Evolutionary conservation across 2,113 vertebrate species (phyloP), one percentile per base, ranked within the genome.

Genomic region (Monopterus albus): DNA sequence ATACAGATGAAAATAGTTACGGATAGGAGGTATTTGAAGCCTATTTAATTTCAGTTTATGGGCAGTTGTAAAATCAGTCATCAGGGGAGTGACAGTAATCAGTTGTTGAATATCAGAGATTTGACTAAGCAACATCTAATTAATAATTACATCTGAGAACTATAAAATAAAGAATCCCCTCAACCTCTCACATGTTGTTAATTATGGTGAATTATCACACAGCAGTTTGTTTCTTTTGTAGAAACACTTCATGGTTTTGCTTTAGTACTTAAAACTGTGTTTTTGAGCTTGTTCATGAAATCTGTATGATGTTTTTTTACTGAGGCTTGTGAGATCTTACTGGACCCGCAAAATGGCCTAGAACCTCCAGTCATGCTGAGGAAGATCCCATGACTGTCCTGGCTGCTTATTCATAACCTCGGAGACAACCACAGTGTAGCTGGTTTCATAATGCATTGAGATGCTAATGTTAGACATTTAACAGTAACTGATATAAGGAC

Each of bases 211-310:
- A 43, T 36, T 29, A 18, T 21, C 26, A 47, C 52, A 17, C 15
- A 47, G 5, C n/a, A 28, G 18, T 15, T 18, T 15, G 38, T 15
- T n/a, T 59, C 53, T 59, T 53, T 67, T 72, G 42, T 45, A 53
- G 36, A 43, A 43, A n/a, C n/a, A n/a, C n/a, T n/a, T n/a, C n/a
- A n/a, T n/a, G 20, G 5, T 50, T 51, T 56, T 69, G 2, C 35
- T 66, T 61, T 45, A 45, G 4, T 2, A 33, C 15, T 29, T 36
- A 21, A 57, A 26, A 13, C 14, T 45, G 31, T 4, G 5, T 31
- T 53, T 35, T 10, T 13, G 7, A 25, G 9, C 15, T 58, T 23
- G 33, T 64, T 52, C 6, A 25, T 39, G 49, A 70, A 55, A 35
- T 14, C 33, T 18, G 14, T 62, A 4, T 31, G 6, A 12, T 20